These are phyloP conservation scores for Eulemur rufifrons DNA, from an alignment of 2,113 vertebrate genomes.

Conservation along the genomic window DNA sequence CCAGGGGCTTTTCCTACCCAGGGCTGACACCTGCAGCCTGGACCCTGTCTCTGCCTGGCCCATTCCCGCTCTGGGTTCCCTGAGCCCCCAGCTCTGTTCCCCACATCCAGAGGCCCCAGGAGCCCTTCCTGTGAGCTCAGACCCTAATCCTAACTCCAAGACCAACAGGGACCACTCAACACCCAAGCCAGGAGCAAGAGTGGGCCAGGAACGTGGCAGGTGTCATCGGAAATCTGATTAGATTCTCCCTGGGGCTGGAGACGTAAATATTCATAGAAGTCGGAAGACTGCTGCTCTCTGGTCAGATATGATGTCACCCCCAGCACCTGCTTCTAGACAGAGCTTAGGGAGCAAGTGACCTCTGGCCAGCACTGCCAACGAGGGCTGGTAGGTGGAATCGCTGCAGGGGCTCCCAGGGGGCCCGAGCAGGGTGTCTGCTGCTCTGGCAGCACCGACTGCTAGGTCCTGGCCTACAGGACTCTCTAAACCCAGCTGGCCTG, in stretches of 20 bases:
- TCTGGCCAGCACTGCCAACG: slow-evolving; percentile 71
- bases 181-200: neutral
- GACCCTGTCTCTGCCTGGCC: neutral
- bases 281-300: slow-evolving; percentile 30
- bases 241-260: neutral
- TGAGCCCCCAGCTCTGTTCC: neutral
- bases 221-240: slow-evolving; percentile 43
- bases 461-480: neutral
- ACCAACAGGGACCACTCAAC: accelerated
- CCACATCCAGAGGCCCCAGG: accelerated
- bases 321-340: slow-evolving; percentile 78
- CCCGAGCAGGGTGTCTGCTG: slow-evolving; percentile 73
- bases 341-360: slow-evolving; percentile 64
- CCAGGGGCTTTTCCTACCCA: neutral
- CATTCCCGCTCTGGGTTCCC: no score
- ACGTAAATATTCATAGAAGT: slow-evolving; percentile 59
- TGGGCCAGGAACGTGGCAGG: neutral
- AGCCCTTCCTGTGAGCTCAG: neutral
- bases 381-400: slow-evolving; percentile 76
- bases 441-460: slow-evolving; percentile 62
- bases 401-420: slow-evolving; percentile 48
- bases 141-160: neutral
- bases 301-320: slow-evolving; percentile 76
- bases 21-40: neutral
- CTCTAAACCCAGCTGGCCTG: slow-evolving; percentile 19